Evolutionary conservation across 1,140 invertebrate species (phyloP), one percentile per base, ranked within the genome.

Genomic region (Carcinoscorpius rotundicauda): DNA sequence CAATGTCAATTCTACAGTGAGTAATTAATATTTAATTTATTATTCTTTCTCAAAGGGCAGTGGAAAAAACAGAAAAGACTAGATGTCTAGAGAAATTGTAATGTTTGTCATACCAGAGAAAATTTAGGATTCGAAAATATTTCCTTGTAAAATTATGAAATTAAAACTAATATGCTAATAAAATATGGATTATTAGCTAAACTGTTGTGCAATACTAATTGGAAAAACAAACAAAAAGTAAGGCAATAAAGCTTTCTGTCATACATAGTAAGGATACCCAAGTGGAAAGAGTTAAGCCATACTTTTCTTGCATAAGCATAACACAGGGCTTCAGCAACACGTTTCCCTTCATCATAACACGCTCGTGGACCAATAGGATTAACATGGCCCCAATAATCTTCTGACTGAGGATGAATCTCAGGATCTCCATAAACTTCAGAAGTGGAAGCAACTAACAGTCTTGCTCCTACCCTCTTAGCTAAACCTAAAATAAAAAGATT

Each of bases 351-450:
- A 77, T 99, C 97, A 75, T 99, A 99, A 80, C 97, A 99, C 3
- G 96, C 92, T 69, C 97, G 52, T 5, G 73, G 71, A 29, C 93
- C 95, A 70, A 99, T 98, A 5, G 97, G 96, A 83, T 99, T 99
- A 0, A 99, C 97, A 77, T 98, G 89, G 5, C 97, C 97, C 95
- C 95, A 99, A 75, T 99, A 99, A 4, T 87, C 87, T 80, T 97
- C 93, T 1, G 87, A 83, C 74, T 98, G 94, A 5, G 94, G 94
- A 82, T 97, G 93, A 10, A 93, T 89, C 75, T 90, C 89, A n/a
- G 94, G 94, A 82, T 97, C 93, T 6, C 94, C 94, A 77, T 99
- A 99, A 0, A 99, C 91, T 80, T 99, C 97, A 4, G 94, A 98
- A 51, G 96, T 99, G 72, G 94, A 98, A 0, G 97, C 96, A 72